phyloP scores from a whole-genome alignment of 2,888 invertebrate species.

The Zhuqinia jingwanae region DNA sequence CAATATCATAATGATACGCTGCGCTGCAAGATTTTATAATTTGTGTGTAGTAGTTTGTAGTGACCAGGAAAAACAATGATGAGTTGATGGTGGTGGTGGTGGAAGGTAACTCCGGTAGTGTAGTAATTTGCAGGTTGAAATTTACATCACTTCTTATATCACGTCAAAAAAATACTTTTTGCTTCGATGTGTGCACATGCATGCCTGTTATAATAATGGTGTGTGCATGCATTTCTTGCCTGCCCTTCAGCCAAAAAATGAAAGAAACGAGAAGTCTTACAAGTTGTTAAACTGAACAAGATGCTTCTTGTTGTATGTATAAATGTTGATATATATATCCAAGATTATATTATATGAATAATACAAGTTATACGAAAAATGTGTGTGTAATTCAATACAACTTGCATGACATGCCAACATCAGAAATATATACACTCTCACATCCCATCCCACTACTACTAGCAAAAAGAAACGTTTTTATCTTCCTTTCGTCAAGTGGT shows the following conservation, averaged over 20 bases:
- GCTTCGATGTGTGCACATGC: constrained; percentile 50
- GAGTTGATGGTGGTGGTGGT: constrained; percentile 4
- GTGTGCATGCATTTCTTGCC: not conserved
- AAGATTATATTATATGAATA: too few relatives aligned
- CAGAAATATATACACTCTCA: too few relatives aligned
- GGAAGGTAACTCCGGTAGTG: constrained; percentile 68
- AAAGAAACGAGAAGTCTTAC: constrained; percentile 21
- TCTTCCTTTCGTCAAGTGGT: constrained; percentile 20
- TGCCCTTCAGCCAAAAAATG: constrained; percentile 44
- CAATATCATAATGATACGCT: constrained; percentile 27
- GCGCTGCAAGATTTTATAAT: constrained; percentile 34
- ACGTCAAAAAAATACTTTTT: constrained; percentile 59
- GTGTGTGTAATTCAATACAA: constrained; percentile 56
- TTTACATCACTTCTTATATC: constrained; percentile 63
- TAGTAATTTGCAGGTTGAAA: constrained; percentile 67
- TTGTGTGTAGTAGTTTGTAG: not conserved
- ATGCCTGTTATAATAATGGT: constrained; percentile 31
- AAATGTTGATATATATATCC: not conserved
- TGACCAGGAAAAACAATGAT: not conserved
- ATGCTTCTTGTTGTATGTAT: not conserved
- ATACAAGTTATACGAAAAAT: too few relatives aligned
- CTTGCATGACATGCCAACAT: not conserved
- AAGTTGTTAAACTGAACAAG: constrained; percentile 7
- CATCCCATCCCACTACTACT: not conserved
- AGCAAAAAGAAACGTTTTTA: not conserved